Base-by-base conservation (phyloP, 1,140 invertebrate species). In the Apocrypta bakeri region DNA sequence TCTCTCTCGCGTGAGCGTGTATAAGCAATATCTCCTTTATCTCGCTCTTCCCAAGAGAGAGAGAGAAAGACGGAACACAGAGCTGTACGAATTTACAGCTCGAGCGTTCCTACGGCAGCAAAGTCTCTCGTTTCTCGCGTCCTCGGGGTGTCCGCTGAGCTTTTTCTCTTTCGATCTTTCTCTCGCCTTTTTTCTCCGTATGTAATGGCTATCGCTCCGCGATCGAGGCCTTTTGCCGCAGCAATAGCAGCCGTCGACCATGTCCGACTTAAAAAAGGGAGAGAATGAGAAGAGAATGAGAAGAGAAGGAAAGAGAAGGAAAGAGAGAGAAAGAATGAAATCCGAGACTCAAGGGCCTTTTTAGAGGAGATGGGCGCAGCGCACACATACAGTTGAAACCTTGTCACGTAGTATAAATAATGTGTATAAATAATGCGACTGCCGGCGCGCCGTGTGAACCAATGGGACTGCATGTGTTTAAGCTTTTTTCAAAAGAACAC, bases 381-480 rank as follows among this genome's bases (percentile, higher is more conserved):
- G 48, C 48, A 56, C 48, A 56, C 48, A 56, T 56, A n/a, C 74
- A 61, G 6, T 71, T 25, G 66, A 78, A 79, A 79, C 75, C 81
- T 83, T 83, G 81, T 83, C 81, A 76, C 74, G 74, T 27, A 40
- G 80, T 56, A 74, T 81, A 81, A 81, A 81, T 76, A 82, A 78
- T 82, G 81, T 40, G 69, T 73, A 79, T 76, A 83, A 83, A 83
- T 83, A 83, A 83, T 78, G 68, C 76, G 76, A 81, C 72, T 74
- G 69, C 71, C 1, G 33, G 37, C 11, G 27, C 17, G 12, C 21
- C 56, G 81, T 76, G 81, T 27, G 81, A 82, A 82, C 48, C 48
- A 56, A 81, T 68, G 79, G 80, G 37, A 9, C 80, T 56, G 48
- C 48, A 56, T 56, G 48, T 56, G 48, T n/a, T 56, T 56, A 56